Evolutionary conservation across 2,888 invertebrate species (phyloP).

Genomic region (Bruchidius siliquastri): DNA sequence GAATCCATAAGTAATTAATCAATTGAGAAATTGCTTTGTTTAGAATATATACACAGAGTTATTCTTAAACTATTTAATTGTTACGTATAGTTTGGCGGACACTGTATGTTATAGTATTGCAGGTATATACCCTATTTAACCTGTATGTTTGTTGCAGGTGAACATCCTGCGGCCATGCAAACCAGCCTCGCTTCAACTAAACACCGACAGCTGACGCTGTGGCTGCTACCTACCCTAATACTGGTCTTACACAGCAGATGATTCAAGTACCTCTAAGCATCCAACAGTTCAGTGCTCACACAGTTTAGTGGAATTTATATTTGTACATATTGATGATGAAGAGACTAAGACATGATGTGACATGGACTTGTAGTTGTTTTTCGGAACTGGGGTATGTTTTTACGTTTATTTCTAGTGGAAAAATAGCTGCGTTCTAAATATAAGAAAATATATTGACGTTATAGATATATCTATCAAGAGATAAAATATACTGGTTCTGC

Average conservation of each 20-base stretch:
- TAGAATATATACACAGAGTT: too few species aligned
- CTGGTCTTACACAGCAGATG: slow-evolving; percentile 39
- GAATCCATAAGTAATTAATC: too few species aligned
- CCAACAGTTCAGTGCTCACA: slow-evolving; percentile 25
- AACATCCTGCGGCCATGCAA: slow-evolving; percentile 85
- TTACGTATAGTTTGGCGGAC: too few species aligned
- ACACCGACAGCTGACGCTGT: slow-evolving; percentile 33
- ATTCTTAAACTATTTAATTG: too few species aligned
- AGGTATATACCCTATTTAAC: not conserved
- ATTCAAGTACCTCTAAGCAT: slow-evolving; percentile 30
- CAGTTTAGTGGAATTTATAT: slow-evolving; percentile 7
- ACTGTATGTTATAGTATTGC: too few species aligned
- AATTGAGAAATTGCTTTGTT: too few species aligned
- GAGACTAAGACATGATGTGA: not conserved
- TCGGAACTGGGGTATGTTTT: not conserved
- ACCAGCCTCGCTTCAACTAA: slow-evolving; percentile 54
- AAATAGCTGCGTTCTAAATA: too few species aligned
- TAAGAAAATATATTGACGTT: too few species aligned
- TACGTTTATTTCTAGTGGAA: not conserved
- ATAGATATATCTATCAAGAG: too few species aligned
- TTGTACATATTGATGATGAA: not conserved
- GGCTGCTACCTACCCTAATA: slow-evolving; percentile 25
- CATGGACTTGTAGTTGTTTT: not conserved
- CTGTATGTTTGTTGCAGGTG: slow-evolving; percentile 56
- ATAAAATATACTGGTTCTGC: too few species aligned